Base-by-base conservation (phyloP, 2,797 vertebrate species). In the Melanotaenia nigrans region DNA sequence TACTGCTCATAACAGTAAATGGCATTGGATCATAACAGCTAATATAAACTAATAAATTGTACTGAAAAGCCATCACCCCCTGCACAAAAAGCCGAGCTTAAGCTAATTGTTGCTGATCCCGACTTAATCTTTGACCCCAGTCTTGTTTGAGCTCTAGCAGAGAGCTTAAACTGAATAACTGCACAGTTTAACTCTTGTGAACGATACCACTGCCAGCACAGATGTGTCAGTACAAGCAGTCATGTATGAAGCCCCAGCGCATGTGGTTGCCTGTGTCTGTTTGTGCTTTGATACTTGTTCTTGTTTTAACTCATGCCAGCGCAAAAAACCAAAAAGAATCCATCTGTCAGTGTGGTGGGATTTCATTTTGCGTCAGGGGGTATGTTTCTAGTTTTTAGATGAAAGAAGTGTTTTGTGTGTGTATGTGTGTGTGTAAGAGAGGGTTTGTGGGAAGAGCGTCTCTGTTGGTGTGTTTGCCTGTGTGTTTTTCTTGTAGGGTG, bases 401-500 rank as follows among this genome's bases (percentile, higher is more conserved):
- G 81, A 94, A 89, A 90, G 88, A 89, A 75, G 53, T 64, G 65
- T 59, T 87, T 2, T 89, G 65, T 47, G 61, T 60, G 63, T 58
- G 24, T 60, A 24, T 71, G 60, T 68, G 55, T 62, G 71, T 61
- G 61, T 65, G 62, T 45, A 64, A 73, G 64, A 74, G 59, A 69
- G 71, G 78, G 75, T 67, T 66, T 67, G 49, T 73, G 71, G 61
- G 72, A 72, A 79, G 71, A 72, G 65, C 74, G 75, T 77, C 78
- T 89, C 82, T 79, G 77, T 68, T 82, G 69, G 75, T 77, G 75
- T 89, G 85, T 88, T 85, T 90, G 85, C 75, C 78, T 88, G 90
- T 92, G 89, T 92, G 87, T 94, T 93, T 95, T 92, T 87, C 83
- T 92, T 91, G 86, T 89, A 90, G 93, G 94, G 92, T 89, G 93